These are phyloP conservation scores for Pachycephala philippinensis DNA, from an alignment of 2,113 vertebrate genomes.

Conservation along the genomic window DNA sequence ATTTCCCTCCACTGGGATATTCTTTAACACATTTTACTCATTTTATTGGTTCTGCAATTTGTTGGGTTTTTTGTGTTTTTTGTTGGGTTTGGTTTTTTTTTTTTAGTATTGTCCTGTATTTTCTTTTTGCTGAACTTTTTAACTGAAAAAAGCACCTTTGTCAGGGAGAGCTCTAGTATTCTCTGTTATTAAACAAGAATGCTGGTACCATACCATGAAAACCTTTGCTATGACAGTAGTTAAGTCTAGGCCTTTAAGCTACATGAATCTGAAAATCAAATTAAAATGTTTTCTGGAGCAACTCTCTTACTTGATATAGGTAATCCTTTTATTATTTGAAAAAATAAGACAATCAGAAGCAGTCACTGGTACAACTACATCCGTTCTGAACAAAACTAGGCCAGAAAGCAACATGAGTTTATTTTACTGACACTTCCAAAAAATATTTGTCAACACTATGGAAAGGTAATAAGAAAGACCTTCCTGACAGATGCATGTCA, in stretches of 20 bases:
- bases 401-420: background rate
- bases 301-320: background rate
- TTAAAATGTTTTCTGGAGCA: background rate
- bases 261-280: background rate
- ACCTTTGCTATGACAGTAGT: background rate
- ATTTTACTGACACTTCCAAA: background rate
- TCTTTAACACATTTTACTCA: background rate
- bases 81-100: background rate
- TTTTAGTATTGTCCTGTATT: background rate
- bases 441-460: background rate
- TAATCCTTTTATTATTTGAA: background rate
- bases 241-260: background rate
- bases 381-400: background rate
- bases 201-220: background rate
- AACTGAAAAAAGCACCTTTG: background rate
- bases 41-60: background rate
- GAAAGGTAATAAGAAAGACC: background rate
- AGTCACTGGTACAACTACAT: background rate
- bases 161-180: background rate
- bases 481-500: background rate
- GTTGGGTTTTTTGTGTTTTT: no score
- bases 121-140: background rate
- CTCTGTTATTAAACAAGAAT: background rate
- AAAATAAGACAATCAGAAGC: background rate
- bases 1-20: background rate